Evolutionary conservation across 2,888 invertebrate genomes (phyloP).

Genomic region (Axea sp.): DNA sequence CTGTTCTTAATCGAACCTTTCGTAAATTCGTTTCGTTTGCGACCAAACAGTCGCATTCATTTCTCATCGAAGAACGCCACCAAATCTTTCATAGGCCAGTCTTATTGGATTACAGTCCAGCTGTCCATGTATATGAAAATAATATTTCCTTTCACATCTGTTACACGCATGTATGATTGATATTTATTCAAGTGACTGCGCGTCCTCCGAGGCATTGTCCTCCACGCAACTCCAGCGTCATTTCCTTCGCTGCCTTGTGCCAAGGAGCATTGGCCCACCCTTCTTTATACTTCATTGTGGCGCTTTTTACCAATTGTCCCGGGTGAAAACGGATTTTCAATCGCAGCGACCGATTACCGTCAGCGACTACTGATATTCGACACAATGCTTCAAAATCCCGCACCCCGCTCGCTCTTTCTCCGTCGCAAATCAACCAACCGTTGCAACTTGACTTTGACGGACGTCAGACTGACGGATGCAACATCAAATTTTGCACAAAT

Average conservation of each 20-base stretch:
- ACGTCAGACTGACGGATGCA: slow-evolving; percentile 33
- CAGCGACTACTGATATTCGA: slow-evolving; percentile 48
- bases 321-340: slow-evolving; percentile 46
- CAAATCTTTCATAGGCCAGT: slow-evolving; percentile 69
- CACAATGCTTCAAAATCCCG: slow-evolving; percentile 40
- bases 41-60: slow-evolving; percentile 49
- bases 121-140: slow-evolving; percentile 75
- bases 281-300: slow-evolving; percentile 38
- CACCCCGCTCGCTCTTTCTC: slow-evolving; percentile 24
- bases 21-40: slow-evolving; percentile 36
- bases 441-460: slow-evolving; percentile 54
- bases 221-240: slow-evolving; percentile 55
- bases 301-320: slow-evolving; percentile 23
- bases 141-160: slow-evolving; percentile 73
- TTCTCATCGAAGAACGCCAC: slow-evolving; percentile 37
- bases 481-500: slow-evolving; percentile 41
- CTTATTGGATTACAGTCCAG: slow-evolving; percentile 73
- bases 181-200: slow-evolving; percentile 77
- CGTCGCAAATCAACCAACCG: slow-evolving; percentile 43
- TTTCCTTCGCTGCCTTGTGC: slow-evolving; percentile 55
- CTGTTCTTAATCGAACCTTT: slow-evolving; percentile 27
- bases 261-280: slow-evolving; percentile 1
- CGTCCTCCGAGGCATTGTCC: slow-evolving; percentile 58
- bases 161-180: slow-evolving; percentile 72
- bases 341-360: slow-evolving; percentile 38